Base-by-base conservation (phyloP, 2,113 vertebrate genomes). In the Mixornis gularis region DNA sequence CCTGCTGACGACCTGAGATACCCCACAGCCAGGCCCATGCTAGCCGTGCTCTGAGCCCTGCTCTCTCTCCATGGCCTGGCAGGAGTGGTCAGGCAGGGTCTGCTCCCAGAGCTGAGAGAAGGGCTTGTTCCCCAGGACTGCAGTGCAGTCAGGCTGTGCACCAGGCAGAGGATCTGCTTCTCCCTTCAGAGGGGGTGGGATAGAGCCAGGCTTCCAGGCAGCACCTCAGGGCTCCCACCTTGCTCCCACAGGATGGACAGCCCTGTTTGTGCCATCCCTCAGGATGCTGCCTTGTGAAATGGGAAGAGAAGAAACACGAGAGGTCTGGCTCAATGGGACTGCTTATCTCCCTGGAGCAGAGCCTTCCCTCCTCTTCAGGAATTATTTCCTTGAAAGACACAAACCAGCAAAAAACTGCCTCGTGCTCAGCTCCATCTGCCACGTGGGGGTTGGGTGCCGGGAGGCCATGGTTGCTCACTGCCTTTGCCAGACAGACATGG, bases 381-480 rank as follows among this genome's bases (percentile, higher is more conserved):
- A 92, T 92, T 76, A 93, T 86, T 95, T 95, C 92, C 91, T 95
- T 94, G 92, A 96, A 95, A 95, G 91, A 85, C 58, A 76, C 38
- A 34, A 86, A 90, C 48, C 53, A 84, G 78, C 41, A 88, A n/a
- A 86, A 78, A 92, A 86, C 70, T 89, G 56, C 63, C 66, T 93
- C 78, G 91, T 94, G 73, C 89, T 93, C 89, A 86, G 88, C 83
- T 96, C 93, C 92, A 94, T 92, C 88, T 95, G 93, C 65, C 41
- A 66, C 0, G 1, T 0, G 32, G 84, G 69, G 81, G 89, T 53
- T 93, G 94, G 52, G 89, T 89, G 78, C 73, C 0, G 85, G 62
- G 44, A 95, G 89, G 72, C 82, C 90, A 92, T 0, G 1, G 43
- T 29, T 89, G 30, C 86, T 96, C 73, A 48, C 41, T 22, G 25